A percentile compares a stretch with the other conserved stretches of the same genome.
Evolutionary conservation across 2,113 vertebrate species (phyloP).

Genomic region (Chloropsis cyanopogon): DNA sequence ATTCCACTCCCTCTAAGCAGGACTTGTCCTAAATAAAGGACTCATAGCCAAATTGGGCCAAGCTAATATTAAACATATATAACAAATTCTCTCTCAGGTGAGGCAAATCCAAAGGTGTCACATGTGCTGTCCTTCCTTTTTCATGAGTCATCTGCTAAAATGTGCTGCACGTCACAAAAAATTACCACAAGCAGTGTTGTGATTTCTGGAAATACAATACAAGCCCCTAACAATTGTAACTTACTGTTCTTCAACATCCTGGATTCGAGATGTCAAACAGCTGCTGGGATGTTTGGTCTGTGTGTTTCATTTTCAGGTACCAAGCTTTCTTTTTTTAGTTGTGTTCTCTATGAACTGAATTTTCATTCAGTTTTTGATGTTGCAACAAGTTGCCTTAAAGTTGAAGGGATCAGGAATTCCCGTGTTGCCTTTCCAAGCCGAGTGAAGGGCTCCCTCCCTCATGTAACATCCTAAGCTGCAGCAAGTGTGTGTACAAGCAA

Average conservation of each 20-base stretch:
- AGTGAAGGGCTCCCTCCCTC: neutral
- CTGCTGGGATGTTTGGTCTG: neutral
- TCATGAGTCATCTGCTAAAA: neutral
- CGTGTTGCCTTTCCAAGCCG: neutral
- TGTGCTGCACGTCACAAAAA: neutral
- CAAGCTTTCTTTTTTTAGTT: neutral
- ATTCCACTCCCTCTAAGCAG: neutral
- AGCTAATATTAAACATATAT: neutral
- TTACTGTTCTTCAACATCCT: neutral
- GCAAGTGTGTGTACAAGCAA: neutral
- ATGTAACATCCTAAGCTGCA: neutral
- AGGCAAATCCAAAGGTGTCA: neutral
- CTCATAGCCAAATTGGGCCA: too few relatives aligned
- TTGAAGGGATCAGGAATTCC: neutral
- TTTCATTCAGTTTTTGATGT: neutral
- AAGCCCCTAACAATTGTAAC: slow-evolving; percentile 20
- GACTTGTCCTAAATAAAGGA: neutral
- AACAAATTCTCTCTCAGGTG: neutral
- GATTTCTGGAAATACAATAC: neutral
- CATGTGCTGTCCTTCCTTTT: neutral
- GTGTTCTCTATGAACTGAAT: neutral
- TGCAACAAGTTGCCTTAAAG: neutral
- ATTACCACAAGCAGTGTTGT: neutral
- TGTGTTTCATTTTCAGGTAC: neutral
- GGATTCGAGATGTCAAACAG: neutral